Conservation (phyloP, 2,888 invertebrate genomes). For the Glaucopsyche alexis region DNA sequence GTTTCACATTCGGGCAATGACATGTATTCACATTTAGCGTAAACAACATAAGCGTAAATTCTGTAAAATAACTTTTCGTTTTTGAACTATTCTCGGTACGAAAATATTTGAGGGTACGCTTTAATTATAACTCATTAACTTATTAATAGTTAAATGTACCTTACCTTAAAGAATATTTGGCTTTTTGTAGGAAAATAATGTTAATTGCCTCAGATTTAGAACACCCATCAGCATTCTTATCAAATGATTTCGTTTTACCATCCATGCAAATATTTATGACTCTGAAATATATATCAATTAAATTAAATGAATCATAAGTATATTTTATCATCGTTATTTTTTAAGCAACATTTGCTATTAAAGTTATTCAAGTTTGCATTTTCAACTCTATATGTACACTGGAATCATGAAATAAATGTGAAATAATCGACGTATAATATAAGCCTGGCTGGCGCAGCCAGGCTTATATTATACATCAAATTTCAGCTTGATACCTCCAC, state of each 20-base stretch:
- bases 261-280: constrained; percentile 81
- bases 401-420: neutral
- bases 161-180: constrained; percentile 46
- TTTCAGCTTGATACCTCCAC: no score
- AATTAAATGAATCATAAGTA: no score
- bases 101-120: neutral
- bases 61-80: constrained; percentile 39
- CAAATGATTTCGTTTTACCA: constrained; percentile 81
- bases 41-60: constrained; percentile 47
- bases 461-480: no score
- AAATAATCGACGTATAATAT: neutral
- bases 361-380: no score
- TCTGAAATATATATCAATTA: constrained; percentile 42
- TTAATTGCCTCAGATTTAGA: constrained; percentile 85
- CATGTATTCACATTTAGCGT: constrained; percentile 45
- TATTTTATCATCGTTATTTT: no score
- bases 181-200: constrained; percentile 84
- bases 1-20: constrained; percentile 33
- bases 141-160: neutral
- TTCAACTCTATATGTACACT: neutral
- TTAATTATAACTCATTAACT: neutral
- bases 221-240: constrained; percentile 81
- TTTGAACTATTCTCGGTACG: neutral
- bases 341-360: no score
- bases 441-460: no score